Evolutionary conservation across 1,140 invertebrate genomes (phyloP).

Genomic region (Plutomurus gul): DNA sequence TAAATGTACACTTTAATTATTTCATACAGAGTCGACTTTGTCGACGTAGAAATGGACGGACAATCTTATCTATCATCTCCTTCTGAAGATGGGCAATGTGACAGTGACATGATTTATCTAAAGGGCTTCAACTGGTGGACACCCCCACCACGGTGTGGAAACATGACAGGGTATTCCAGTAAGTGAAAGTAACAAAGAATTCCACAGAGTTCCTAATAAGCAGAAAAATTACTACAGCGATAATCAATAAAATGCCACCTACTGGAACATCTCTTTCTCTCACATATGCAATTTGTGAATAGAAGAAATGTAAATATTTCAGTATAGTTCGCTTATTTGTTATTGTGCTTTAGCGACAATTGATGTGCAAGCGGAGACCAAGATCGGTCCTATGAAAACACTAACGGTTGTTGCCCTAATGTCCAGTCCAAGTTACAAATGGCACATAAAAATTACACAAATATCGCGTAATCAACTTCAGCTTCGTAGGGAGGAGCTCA

Average conservation of each 20-base stretch:
- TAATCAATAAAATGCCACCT: neutral
- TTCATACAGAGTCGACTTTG: constrained; percentile 27
- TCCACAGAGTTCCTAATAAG: neutral
- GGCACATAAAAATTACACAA: constrained; percentile 39
- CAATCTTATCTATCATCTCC: constrained; percentile 5
- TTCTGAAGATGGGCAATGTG: constrained; percentile 32
- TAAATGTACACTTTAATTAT: neutral
- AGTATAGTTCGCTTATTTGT: too few relatives aligned
- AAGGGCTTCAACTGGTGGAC: constrained; percentile 46
- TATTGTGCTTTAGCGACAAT: neutral
- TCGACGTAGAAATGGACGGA: constrained; percentile 37
- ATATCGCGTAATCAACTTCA: neutral
- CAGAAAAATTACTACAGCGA: neutral
- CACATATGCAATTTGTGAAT: too few relatives aligned
- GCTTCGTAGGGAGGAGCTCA: neutral
- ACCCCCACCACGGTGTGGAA: constrained; percentile 45
- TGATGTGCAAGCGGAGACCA: neutral
- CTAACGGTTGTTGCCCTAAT: constrained; percentile 40
- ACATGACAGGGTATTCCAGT: constrained; percentile 45
- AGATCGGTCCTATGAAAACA: neutral
- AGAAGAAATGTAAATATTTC: neutral
- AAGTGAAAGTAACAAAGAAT: neutral
- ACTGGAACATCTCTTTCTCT: too few relatives aligned
- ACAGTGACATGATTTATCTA: constrained; percentile 47
- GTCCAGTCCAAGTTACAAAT: constrained; percentile 41